Base-by-base conservation (phyloP, 2,888 invertebrate species). In the Hirudinaria manillensis region DNA sequence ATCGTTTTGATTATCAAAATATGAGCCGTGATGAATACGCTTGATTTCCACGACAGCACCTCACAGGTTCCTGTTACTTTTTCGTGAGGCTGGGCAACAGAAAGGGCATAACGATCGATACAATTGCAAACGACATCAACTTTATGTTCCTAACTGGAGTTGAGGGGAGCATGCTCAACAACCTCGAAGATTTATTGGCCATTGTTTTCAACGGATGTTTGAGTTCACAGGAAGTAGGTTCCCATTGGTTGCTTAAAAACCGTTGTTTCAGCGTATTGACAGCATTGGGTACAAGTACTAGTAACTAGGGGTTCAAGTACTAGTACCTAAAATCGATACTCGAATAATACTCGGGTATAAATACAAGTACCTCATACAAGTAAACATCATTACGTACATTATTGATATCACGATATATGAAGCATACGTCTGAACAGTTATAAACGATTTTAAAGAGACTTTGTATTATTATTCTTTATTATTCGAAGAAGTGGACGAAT, bases 191-290 rank as follows among this genome's bases (percentile, higher is more conserved):
- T 53, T 90, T 93, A 19, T 90, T 95, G 83, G 92, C 94, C 80
- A 89, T 90, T 81, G 92, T 95, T 24, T 93, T 93, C 82, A 92
- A 95, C 90, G 93, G 93, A 81, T 93, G 93, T 0, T 82, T 86
- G 45, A 82, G 83, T 75, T 81, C 81, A 68, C 80, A 84, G n/a
- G 84, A 85, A 82, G 85, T 84, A 78, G 36, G 80, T 45, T 10
- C 16, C 45, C 45, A 24, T 38, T 55, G 0, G 45, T n/a, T 55
- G 10, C 1, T 0, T 65, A 1, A 24, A n/a, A 61, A 10, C 53
- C 53, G 24, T 70, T 70, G 36, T 70, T 53, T 53, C 13, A 21
- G 13, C 13, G 21, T 53, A 16, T 21, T 53, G 21, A 53, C 13
- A 53, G 53, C 13, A 21, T 53, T 53, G 13, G 13, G 53, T 53